These are phyloP conservation scores for Papilio machaon DNA, from an alignment of 1,140 invertebrate species.

Conservation along the genomic window DNA sequence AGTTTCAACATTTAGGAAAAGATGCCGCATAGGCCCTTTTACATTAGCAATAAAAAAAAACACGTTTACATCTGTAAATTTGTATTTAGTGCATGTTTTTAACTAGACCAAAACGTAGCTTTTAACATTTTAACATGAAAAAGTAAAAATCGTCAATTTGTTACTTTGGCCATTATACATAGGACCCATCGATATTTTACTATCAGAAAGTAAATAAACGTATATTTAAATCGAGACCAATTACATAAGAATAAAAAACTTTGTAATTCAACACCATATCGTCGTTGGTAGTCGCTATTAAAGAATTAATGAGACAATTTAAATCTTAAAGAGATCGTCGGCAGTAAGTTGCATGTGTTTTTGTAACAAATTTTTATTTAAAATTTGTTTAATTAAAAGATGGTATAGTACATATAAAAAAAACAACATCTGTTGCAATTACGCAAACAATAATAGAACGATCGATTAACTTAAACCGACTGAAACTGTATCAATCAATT, in stretches of 20 bases:
- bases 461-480: slow-evolving; percentile 7
- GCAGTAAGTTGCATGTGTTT: slow-evolving; percentile 24
- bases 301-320: slow-evolving; percentile 38
- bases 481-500: slow-evolving; percentile 24
- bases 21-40: no score
- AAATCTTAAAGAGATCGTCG: slow-evolving; percentile 32
- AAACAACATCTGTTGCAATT: not conserved
- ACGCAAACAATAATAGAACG: not conserved
- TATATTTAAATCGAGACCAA: not conserved
- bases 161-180: no score
- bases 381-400: not conserved
- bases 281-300: not conserved
- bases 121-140: no score
- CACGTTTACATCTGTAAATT: no score
- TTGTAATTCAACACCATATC: not conserved
- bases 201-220: not conserved
- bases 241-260: not conserved
- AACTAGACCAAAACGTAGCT: no score
- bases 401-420: not conserved
- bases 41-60: no score
- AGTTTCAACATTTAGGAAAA: no score
- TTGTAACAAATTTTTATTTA: not conserved
- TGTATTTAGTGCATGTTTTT: no score
- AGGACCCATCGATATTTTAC: no score
- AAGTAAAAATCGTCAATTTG: no score